Evolutionary conservation across 2,797 vertebrate species (phyloP).

Genomic region (Simalia tracyae): DNA sequence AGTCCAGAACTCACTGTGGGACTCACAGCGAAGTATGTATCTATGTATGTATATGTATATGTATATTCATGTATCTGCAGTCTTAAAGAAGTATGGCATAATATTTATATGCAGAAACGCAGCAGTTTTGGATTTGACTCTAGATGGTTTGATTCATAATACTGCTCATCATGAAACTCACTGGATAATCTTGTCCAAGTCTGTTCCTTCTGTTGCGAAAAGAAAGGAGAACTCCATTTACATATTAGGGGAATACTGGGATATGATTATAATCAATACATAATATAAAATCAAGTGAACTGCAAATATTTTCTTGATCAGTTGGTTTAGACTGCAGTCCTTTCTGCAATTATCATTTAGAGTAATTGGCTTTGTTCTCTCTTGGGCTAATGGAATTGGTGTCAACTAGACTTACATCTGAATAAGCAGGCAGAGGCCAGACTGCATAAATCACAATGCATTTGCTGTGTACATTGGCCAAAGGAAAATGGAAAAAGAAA

Average conservation of each 20-base stretch:
- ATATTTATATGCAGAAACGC: not conserved
- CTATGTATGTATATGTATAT: too few species aligned
- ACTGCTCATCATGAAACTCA: not conserved
- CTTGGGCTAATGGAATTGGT: not conserved
- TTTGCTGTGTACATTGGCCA: not conserved
- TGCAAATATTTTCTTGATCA: not conserved
- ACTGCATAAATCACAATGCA: not conserved
- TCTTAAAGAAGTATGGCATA: not conserved
- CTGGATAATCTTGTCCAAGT: not conserved
- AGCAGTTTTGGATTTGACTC: not conserved
- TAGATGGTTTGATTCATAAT: not conserved
- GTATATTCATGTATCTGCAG: not conserved
- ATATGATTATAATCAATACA: not conserved
- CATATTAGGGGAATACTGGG: not conserved
- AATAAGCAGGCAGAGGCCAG: not conserved
- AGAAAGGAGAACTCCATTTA: not conserved
- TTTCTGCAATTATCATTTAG: not conserved
- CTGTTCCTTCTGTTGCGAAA: not conserved
- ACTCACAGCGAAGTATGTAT: not conserved
- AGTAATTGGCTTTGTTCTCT: not conserved
- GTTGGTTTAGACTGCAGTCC: not conserved
- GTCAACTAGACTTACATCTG: not conserved
- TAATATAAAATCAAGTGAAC: not conserved
- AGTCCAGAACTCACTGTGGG: not conserved
- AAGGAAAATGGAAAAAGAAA: not conserved